Conservation (phyloP, 2,797 vertebrate genomes). For the Hapalemur alaotrensis region DNA sequence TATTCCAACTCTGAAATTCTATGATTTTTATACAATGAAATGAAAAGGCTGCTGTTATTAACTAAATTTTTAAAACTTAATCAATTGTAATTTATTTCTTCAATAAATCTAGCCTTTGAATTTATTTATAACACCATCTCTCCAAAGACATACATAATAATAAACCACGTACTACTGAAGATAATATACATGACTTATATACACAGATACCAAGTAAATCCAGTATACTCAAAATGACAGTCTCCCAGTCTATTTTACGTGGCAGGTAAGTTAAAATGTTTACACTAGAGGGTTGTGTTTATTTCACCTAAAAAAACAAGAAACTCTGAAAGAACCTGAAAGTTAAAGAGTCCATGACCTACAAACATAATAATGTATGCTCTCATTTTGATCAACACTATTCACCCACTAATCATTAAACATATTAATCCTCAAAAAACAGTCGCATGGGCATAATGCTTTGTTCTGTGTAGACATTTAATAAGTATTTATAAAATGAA, state of each 20-base stretch:
- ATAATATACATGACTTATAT: neutral
- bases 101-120: neutral
- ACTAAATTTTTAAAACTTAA: neutral
- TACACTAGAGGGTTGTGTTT: neutral
- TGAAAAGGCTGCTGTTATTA: neutral
- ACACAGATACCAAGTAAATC: conserved; percentile 34
- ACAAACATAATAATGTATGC: neutral
- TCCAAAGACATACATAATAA: neutral
- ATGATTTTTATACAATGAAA: neutral
- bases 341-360: conserved; percentile 10
- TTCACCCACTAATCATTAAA: conserved; percentile 3
- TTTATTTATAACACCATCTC: neutral
- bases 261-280: conserved; percentile 6
- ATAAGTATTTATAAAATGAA: conserved; percentile 37
- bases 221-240: conserved; percentile 9
- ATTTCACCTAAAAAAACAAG: neutral
- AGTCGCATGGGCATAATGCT: neutral
- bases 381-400: neutral
- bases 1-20: conserved; percentile 22
- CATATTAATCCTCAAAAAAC: neutral
- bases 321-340: conserved; percentile 25
- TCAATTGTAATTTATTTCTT: neutral
- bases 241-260: neutral
- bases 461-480: neutral
- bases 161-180: neutral